Conservation (phyloP, 2,888 invertebrate species). For the Hypolimnas misippus region DNA sequence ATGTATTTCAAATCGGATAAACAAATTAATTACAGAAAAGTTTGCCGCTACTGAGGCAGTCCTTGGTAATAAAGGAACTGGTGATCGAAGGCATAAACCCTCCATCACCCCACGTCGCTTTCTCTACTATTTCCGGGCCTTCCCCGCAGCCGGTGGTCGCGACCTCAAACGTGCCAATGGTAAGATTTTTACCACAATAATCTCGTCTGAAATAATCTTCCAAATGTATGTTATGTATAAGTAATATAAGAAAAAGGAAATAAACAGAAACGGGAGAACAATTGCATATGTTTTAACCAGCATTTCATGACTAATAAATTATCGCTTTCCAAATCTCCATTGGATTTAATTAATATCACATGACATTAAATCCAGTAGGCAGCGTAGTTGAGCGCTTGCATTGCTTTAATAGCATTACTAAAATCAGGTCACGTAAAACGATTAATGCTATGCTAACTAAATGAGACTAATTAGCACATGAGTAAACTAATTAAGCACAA, state of each 20-base stretch:
- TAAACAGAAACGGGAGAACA: background rate
- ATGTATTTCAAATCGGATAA: background rate
- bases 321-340: background rate
- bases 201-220: background rate
- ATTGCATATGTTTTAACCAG: background rate
- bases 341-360: background rate
- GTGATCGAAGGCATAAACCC: conserved; percentile 97
- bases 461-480: conserved; percentile 21
- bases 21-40: conserved; percentile 88
- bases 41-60: conserved; percentile 95
- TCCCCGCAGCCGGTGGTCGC: conserved; percentile 55
- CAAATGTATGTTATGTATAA: background rate
- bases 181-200: conserved; percentile 45
- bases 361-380: conserved; percentile 7
- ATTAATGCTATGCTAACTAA: conserved; percentile 18
- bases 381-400: conserved; percentile 23
- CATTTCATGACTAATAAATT: background rate
- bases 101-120: conserved; percentile 86
- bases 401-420: conserved; percentile 22
- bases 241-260: background rate
- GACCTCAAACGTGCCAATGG: conserved; percentile 60
- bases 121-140: conserved; percentile 56
- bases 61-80: conserved; percentile 94
- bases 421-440: conserved; percentile 14
- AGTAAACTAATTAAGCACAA: background rate